Evolutionary conservation across 2,113 vertebrate species (phyloP), one percentile per base, ranked within the genome.

Genomic region (Bufo bufo): DNA sequence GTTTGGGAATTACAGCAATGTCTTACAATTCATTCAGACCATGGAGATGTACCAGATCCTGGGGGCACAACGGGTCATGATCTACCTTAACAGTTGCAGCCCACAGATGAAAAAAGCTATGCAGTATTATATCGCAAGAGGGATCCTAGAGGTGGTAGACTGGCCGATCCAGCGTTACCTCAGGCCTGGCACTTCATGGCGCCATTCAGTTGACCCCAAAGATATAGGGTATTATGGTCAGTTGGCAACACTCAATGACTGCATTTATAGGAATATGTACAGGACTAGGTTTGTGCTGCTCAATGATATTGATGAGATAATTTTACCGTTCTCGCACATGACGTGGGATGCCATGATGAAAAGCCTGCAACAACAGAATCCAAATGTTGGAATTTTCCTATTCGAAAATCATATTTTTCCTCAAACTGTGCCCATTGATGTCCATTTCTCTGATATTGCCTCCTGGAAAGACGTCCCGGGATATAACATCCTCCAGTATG

Each of bases 191-290:
- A 23, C 19, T 33, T 10, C 12, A 8, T 89, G 83, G 83, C 52
- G 50, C 47, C 17, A 77, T 86, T 19, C 33, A 3, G 9, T 17
- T 1, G 54, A 87, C 16, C 43, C 20, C 6, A 89, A 79, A n/a
- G 89, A 91, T 12, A 74, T 91, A 12, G 89, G 90, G 47, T 91
- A 91, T 72, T 84, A 91, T 14, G 90, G 90, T 14, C 90, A 90
- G 79, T 1, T 89, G 45, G 12, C 90, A 1, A 78, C 89, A 14
- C 77, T 91, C 47, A 91, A 91, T 33, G 90, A 91, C 71, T 91
- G 90, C 43, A 43, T 90, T n/a, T 90, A 89, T 50, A 49, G 87
- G 14, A 91, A 90, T 69, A 91, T 90, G 90, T 85, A 83, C 49
- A 52, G 49, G 23, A 87, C 79, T 49, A 66, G 23, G n/a, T 91